phyloP scores from a whole-genome alignment of 2,113 vertebrate species.

The Hemicordylus capensis region DNA sequence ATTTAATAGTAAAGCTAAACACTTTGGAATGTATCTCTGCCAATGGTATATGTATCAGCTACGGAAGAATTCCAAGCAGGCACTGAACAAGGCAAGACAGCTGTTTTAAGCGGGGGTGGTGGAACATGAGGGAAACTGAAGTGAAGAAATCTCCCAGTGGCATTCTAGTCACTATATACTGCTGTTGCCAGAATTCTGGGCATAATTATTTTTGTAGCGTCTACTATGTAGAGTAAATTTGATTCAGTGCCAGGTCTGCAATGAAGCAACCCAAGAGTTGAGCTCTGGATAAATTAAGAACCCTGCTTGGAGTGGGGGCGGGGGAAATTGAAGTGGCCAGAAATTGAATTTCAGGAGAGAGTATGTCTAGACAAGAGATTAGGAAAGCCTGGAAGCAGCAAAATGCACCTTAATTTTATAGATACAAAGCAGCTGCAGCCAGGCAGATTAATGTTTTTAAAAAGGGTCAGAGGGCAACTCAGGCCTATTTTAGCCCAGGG shows the following conservation, averaged over 20 bases:
- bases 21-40: background rate
- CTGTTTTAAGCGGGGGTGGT: background rate
- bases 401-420: background rate
- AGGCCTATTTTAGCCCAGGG: background rate
- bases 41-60: background rate
- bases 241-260: background rate
- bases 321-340: background rate
- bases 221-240: background rate
- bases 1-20: background rate
- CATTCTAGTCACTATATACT: background rate
- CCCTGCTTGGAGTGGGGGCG: background rate
- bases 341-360: background rate
- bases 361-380: constrained; percentile 30
- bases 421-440: background rate
- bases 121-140: background rate
- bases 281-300: background rate
- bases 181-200: background rate
- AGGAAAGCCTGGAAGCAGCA: background rate
- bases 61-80: background rate
- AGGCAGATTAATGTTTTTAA: background rate
- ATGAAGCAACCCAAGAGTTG: background rate
- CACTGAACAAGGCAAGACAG: background rate
- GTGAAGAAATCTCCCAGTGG: background rate
- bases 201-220: background rate
- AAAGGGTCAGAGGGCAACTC: background rate